A percentile compares a stretch with the other conserved stretches of the same genome.
Conservation (phyloP, 2,113 vertebrate genomes). For the Gasterosteus aculeatus region DNA sequence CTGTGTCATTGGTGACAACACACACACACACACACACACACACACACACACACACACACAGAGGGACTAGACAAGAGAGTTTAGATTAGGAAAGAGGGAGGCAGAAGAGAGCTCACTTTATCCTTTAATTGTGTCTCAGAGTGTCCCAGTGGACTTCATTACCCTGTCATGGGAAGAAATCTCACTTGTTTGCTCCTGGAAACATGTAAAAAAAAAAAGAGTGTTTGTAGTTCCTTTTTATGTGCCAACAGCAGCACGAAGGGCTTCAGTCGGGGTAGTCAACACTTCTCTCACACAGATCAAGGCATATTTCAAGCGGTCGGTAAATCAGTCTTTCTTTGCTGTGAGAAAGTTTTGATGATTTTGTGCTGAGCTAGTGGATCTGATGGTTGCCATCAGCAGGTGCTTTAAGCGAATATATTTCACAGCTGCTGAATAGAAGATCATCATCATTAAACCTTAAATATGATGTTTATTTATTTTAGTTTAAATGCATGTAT, state of each 20-base stretch:
- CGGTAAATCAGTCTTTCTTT: constrained; percentile 16
- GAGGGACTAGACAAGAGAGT: constrained; percentile 38
- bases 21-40: constrained; percentile 36
- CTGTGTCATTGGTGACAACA: constrained; percentile 67
- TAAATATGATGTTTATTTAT: neutral
- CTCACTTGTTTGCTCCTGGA: constrained; percentile 68
- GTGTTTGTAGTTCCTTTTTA: constrained; percentile 59
- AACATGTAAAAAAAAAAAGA: constrained; percentile 45
- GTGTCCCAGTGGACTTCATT: constrained; percentile 74
- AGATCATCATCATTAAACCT: neutral
- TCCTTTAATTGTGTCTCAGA: constrained; percentile 60
- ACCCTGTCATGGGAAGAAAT: constrained; percentile 61
- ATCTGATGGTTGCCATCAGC: constrained; percentile 14
- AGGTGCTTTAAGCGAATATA: neutral
- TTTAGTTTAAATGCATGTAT: neutral
- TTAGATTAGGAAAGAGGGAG: constrained; percentile 31
- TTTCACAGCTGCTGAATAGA: constrained; percentile 10
- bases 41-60: constrained; percentile 26
- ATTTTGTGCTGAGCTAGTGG: constrained; percentile 31
- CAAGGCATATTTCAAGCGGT: constrained; percentile 15
- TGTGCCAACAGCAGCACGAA: constrained; percentile 37
- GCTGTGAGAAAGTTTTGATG: constrained; percentile 28
- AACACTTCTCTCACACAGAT: constrained; percentile 10
- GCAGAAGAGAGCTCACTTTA: constrained; percentile 49
- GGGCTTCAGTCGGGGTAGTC: constrained; percentile 26